These are phyloP conservation scores for Ormyrus pomaceus DNA, from an alignment of 2,888 invertebrate species.

Conservation along the genomic window DNA sequence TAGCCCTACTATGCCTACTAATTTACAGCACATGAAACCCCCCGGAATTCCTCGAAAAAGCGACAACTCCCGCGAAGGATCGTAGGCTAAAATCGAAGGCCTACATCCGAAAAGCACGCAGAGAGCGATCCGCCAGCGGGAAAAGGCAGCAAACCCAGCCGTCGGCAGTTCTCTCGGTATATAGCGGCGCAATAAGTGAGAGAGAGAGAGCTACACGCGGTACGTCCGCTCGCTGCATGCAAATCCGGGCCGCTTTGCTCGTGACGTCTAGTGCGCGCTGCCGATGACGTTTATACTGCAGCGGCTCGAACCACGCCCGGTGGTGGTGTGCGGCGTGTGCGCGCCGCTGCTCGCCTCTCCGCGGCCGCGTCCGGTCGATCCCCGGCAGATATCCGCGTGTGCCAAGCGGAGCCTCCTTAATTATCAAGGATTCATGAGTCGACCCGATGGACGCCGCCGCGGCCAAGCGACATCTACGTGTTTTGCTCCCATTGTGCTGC, in stretches of 20 bases:
- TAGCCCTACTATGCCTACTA: too few species aligned
- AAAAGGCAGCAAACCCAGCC: too few species aligned
- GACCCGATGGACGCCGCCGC: too few species aligned
- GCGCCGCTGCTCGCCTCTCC: background rate
- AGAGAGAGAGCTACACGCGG: background rate
- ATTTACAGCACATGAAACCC: too few species aligned
- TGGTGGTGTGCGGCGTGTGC: background rate
- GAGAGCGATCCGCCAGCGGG: too few species aligned
- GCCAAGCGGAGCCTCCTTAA: constrained; percentile 9
- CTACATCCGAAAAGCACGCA: too few species aligned
- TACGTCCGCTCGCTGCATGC: constrained; percentile 16
- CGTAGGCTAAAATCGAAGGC: too few species aligned
- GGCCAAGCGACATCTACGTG: too few species aligned
- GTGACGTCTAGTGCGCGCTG: constrained; percentile 74
- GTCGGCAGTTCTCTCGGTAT: background rate
- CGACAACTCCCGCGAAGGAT: too few species aligned
- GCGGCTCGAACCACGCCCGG: constrained; percentile 69
- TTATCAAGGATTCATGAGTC: constrained; percentile 33
- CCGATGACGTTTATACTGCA: constrained; percentile 73
- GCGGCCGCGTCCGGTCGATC: constrained; percentile 17
- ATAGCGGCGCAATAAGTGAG: constrained; percentile 3
- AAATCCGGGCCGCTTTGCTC: constrained; percentile 62
- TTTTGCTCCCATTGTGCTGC: too few species aligned
- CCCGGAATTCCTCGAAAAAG: too few species aligned
- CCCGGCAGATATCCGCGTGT: constrained; percentile 1